phyloP scores from a whole-genome alignment of 2,113 vertebrate genomes.

The Varanus komodoensis region DNA sequence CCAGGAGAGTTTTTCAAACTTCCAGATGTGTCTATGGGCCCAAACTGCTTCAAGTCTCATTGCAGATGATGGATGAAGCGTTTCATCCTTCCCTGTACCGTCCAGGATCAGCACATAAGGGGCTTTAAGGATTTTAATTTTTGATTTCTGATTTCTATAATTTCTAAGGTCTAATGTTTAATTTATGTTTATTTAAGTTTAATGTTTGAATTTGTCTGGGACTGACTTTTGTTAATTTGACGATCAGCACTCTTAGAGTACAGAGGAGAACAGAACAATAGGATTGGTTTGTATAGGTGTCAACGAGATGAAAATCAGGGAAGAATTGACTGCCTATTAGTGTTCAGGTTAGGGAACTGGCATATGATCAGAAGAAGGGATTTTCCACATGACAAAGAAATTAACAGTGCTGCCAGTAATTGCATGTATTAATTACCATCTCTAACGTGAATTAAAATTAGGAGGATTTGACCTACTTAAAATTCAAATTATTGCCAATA shows the following conservation, averaged over 20 bases:
- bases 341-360: conserved; percentile 16
- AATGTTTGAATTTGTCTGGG: not conserved
- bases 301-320: not conserved
- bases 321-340: conserved; percentile 16
- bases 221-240: rapidly evolving
- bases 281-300: not conserved
- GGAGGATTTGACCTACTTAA: conserved; percentile 59
- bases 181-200: too few relatives aligned
- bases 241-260: not conserved
- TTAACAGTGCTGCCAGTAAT: conserved; percentile 56
- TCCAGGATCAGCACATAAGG: not conserved
- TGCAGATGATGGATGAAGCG: not conserved
- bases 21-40: too few relatives aligned
- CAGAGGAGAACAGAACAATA: rapidly evolving
- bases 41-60: rapidly evolving
- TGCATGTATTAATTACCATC: conserved; percentile 46
- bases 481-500: conserved; percentile 54
- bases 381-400: conserved; percentile 49
- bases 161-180: too few relatives aligned
- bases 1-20: too few relatives aligned
- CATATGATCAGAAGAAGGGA: conserved; percentile 19
- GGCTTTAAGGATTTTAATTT: rapidly evolving
- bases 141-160: too few relatives aligned
- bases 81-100: not conserved
- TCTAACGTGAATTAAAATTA: conserved; percentile 57